These are phyloP conservation scores for Serrognathus titanus DNA, from an alignment of 2,888 invertebrate genomes.

Conservation along the genomic window DNA sequence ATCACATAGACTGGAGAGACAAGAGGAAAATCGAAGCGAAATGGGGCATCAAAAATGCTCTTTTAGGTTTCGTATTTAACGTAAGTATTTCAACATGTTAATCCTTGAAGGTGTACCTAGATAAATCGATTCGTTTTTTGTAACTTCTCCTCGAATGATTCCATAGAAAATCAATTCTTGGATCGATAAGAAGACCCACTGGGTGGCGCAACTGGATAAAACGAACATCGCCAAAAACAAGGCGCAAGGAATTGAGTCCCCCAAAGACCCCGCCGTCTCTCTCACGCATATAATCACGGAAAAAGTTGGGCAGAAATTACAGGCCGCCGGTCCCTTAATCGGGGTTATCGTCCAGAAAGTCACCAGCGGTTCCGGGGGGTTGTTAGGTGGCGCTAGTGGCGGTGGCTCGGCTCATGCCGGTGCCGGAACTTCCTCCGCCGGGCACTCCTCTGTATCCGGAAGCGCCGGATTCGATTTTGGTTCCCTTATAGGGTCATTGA, in stretches of 20 bases:
- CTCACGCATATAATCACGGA: constrained; percentile 66
- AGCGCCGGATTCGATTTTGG: constrained; percentile 58
- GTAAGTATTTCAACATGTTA: constrained; percentile 54
- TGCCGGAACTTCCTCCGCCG: background rate
- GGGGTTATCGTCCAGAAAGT: constrained; percentile 66
- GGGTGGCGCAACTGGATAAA: constrained; percentile 66
- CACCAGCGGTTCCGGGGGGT: constrained; percentile 53
- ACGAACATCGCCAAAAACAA: constrained; percentile 74
- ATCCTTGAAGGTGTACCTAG: background rate
- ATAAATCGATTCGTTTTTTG: background rate
- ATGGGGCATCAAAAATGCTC: constrained; percentile 74
- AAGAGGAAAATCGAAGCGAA: constrained; percentile 70
- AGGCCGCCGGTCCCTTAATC: constrained; percentile 54
- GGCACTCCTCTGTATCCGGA: constrained; percentile 39
- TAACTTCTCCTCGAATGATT: constrained; percentile 6
- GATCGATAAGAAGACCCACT: constrained; percentile 74
- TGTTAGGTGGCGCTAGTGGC: constrained; percentile 41
- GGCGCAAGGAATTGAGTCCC: constrained; percentile 68
- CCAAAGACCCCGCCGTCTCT: constrained; percentile 50
- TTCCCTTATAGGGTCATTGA: constrained; percentile 47
- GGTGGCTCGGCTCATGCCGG: constrained; percentile 30
- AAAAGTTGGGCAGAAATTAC: constrained; percentile 64
- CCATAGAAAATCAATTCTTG: constrained; percentile 78
- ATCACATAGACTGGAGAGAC: constrained; percentile 50
- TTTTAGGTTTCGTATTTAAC: constrained; percentile 79